These are phyloP conservation scores for Cantharis lateralis DNA, from an alignment of 2,888 invertebrate species.

Conservation along the genomic window DNA sequence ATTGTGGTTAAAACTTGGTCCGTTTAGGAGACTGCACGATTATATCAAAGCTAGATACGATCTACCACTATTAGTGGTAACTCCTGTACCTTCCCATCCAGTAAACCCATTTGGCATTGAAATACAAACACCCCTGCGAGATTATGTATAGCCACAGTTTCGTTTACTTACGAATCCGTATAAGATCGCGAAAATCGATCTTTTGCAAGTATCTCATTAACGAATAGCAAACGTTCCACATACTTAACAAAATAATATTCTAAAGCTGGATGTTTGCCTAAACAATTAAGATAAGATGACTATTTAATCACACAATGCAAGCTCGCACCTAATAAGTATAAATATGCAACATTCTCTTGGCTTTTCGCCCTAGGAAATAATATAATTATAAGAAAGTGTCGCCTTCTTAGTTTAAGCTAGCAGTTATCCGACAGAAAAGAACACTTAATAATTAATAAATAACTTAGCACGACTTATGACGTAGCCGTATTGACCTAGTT, in stretches of 20 bases:
- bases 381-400: background rate
- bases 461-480: background rate
- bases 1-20: conserved; percentile 35
- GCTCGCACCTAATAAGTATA: background rate
- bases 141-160: conserved; percentile 7
- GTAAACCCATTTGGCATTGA: conserved; percentile 18
- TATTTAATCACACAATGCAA: background rate
- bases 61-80: conserved; percentile 31
- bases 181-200: background rate
- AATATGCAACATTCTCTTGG: background rate
- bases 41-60: conserved; percentile 31
- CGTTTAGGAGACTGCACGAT: conserved; percentile 31
- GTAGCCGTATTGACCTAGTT: background rate
- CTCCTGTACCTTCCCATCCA: conserved; percentile 19
- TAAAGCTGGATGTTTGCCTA: background rate
- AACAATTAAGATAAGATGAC: background rate
- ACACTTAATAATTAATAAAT: background rate
- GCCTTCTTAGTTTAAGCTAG: background rate
- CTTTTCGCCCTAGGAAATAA: background rate
- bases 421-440: background rate
- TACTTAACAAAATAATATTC: background rate
- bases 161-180: conserved; percentile 3
- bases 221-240: background rate
- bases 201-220: background rate
- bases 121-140: conserved; percentile 5